A percentile compares a stretch with the other conserved stretches of the same genome.
Evolutionary conservation across 2,797 vertebrate genomes (phyloP).

Genomic region (Denticeps clupeoides): DNA sequence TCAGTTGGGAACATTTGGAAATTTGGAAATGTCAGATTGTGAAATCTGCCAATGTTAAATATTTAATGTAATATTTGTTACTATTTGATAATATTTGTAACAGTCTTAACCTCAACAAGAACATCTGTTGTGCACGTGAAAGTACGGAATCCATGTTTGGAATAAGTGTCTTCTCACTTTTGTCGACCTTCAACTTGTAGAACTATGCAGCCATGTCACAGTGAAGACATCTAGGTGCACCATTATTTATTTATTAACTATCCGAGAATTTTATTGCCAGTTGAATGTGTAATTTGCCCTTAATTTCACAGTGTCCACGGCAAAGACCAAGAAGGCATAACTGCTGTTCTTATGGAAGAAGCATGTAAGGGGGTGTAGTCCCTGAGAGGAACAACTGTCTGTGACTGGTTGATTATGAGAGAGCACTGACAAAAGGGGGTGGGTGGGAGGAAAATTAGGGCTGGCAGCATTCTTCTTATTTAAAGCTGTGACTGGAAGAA

Average conservation of each 20-base stretch:
- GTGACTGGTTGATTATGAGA: constrained; percentile 58
- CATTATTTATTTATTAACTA: too few species aligned
- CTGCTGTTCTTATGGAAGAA: constrained; percentile 22
- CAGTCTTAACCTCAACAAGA: constrained; percentile 2
- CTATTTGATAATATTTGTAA: constrained; percentile 8
- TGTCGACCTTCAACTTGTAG: background rate
- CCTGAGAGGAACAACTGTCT: constrained; percentile 43
- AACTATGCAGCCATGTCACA: background rate
- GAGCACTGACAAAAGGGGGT: constrained; percentile 65
- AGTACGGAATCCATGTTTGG: constrained; percentile 13
- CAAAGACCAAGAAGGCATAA: constrained; percentile 6
- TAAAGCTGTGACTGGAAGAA: constrained; percentile 81
- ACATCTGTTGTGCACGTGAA: constrained; percentile 22
- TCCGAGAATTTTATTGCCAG: too few species aligned
- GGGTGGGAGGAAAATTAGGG: constrained; percentile 78
- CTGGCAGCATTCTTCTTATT: constrained; percentile 95
- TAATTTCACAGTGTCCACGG: too few species aligned
- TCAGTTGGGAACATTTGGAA: too few species aligned
- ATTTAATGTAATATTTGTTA: too few species aligned
- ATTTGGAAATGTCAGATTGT: too few species aligned
- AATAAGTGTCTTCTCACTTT: too few species aligned
- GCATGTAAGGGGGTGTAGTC: constrained; percentile 55
- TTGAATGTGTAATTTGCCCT: too few species aligned
- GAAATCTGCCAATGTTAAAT: too few species aligned
- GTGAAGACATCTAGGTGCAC: too few species aligned